Evolutionary conservation across 2,888 invertebrate species (phyloP), one percentile per base, ranked within the genome.

Genomic region (Actias luna): DNA sequence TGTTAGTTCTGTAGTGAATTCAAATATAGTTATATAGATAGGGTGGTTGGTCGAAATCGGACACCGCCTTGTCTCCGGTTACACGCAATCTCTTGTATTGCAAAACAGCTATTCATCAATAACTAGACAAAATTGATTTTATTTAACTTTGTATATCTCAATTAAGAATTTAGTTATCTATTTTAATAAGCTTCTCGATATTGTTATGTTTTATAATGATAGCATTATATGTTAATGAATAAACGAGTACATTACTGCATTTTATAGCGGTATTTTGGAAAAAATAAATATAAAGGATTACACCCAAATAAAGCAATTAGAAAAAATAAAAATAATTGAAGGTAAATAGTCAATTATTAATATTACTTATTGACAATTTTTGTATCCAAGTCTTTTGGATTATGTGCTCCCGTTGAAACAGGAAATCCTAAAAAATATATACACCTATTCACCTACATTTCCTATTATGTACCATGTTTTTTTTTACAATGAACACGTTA

Each of bases 81-180:
- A 83, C 90, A 88, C 84, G 80, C 88, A 87, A 84, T 84, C 77
- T 76, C 80, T 80, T 77, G 76, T 74, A 80, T 79, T 78, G 79
- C 80, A 75, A 67, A 73, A 71, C 74, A 71, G 7, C 22, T 8
- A 46, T 22, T 8, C 76, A 71, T 72, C 25, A 76, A 78, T 77
- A 80, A 73, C 72, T 80, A 80, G 80, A 80, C 75, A 69, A 73
- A 76, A 68, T 72, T 16, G 14, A 42, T 52, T 14, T 25, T 12
- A 27, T 52, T 52, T 52, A 52, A 1, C 14, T 42, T 42, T 42
- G 1, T 8, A 8, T 42, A 18, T 22, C 5, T 7, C n/a, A n/a
- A n/a, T n/a, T 39, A 39, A 39, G 39, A n/a, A n/a, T 39, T 39
- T 39, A n/a, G 16, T 39, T n/a, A n/a, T n/a, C 39, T 39, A 39